A percentile compares a stretch with the other conserved stretches of the same genome.
Evolutionary conservation across 2,113 vertebrate species (phyloP).

Genomic region (Numida meleagris): DNA sequence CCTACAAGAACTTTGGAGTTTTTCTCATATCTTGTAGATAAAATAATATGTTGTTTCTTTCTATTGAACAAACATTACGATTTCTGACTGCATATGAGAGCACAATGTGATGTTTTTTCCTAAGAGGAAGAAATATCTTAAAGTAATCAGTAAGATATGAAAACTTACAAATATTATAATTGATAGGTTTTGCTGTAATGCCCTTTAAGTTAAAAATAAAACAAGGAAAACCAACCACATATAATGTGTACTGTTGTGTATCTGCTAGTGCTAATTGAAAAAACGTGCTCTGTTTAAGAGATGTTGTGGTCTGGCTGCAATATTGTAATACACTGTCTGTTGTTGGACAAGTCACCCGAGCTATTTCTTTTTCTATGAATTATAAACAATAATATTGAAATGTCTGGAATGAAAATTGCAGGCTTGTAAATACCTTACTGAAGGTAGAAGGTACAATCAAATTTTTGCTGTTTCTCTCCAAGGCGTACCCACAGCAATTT

Average conservation of each 20-base stretch:
- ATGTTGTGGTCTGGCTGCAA: background rate
- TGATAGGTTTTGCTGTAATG: background rate
- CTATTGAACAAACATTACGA: background rate
- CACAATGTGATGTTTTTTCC: background rate
- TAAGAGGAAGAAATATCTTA: background rate
- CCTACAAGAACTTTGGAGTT: too few relatives aligned
- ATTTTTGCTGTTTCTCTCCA: background rate
- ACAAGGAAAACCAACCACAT: rapidly evolving
- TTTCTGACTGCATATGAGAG: background rate
- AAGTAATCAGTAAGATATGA: background rate
- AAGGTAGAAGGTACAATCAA: background rate
- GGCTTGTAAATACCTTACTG: background rate
- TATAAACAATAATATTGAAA: background rate
- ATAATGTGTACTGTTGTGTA: background rate
- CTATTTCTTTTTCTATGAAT: background rate
- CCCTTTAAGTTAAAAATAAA: background rate
- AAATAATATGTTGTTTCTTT: background rate
- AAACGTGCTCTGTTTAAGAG: background rate
- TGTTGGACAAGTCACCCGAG: background rate
- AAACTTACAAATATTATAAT: background rate
- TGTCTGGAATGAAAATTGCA: background rate
- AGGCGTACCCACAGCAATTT: background rate
- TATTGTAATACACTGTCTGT: background rate
- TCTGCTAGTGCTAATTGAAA: background rate
- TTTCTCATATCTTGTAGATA: background rate